Evolutionary conservation across 2,113 vertebrate genomes (phyloP), one percentile per base, ranked within the genome.

Genomic region (Synodontis membranacea): DNA sequence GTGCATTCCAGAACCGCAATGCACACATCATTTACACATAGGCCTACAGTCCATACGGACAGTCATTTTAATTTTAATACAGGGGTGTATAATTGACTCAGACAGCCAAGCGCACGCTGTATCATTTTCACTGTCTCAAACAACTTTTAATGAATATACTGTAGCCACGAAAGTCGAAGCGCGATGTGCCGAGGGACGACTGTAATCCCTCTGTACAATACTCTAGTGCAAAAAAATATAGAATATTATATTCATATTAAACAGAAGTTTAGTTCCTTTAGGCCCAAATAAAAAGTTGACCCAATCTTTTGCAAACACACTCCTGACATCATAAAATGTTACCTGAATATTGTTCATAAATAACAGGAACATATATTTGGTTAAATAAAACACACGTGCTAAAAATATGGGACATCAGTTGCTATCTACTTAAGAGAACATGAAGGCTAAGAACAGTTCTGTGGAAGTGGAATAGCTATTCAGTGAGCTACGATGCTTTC

Each of bases 391-490:
- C 19, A 78, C 28, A 34, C 3, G 9, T 50, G 34, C 46, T 19
- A 34, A 68, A 50, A 2, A 83, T n/a, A 83, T 64, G 25, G 19
- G 42, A 44, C 58, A 64, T 66, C 15, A 66, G 25, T 50, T 5
- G 11, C 46, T 31, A 23, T 19, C 15, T 48, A 19, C 31, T 68
- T 19, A 83, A 31, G n/a, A 83, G 44, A 68, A 68, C 46, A 68
- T 50, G n/a, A 82, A 82, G 60, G n/a, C 31, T 66, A 83, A 52
- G 75, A 44, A 79, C 60, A 64, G 74, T 19, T 78, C 42, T 56
- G 50, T 28, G 21, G 54, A 58, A 78, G 58, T 46, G 60, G 50
- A 62, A 81, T 68, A 62, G 70, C 52, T 88, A 42, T 81, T 8
- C 68, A 46, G 44, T 62, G 52, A 75, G 44, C 76, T 39, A 66